phyloP scores from a whole-genome alignment of 2,888 invertebrate species.

The Linnaemya vulpina region DNA sequence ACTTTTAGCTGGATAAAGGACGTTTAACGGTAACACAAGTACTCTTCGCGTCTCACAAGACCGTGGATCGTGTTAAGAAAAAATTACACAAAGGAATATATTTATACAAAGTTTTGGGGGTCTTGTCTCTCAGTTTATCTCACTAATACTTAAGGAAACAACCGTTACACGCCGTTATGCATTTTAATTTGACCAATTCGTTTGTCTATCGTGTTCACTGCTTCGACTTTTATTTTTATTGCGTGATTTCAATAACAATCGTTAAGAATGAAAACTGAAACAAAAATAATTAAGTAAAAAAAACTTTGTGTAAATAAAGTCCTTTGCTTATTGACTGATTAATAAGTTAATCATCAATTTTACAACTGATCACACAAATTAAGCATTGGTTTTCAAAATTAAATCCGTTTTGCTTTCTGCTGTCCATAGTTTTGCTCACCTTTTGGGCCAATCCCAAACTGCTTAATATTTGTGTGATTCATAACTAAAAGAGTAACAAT shows the following conservation, averaged over 20 bases:
- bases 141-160: conserved; percentile 55
- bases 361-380: conserved; percentile 75
- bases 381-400: conserved; percentile 73
- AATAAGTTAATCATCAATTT: conserved; percentile 73
- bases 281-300: conserved; percentile 24
- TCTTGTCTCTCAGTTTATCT: conserved; percentile 49
- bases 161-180: conserved; percentile 28
- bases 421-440: conserved; percentile 55
- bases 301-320: conserved; percentile 82
- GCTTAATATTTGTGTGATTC: conserved; percentile 69
- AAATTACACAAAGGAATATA: conserved; percentile 79
- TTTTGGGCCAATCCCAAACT: conserved; percentile 60
- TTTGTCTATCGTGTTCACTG: conserved; percentile 59
- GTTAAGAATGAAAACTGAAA: conserved; percentile 23
- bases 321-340: conserved; percentile 76
- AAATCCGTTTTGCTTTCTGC: conserved; percentile 49
- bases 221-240: conserved; percentile 52
- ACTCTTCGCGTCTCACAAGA: conserved; percentile 72
- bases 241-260: conserved; percentile 39
- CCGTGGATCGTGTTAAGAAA: conserved; percentile 69
- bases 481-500: conserved; percentile 48
- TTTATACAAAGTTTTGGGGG: conserved; percentile 81
- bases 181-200: conserved; percentile 63
- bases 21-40: conserved; percentile 74
- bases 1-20: conserved; percentile 67